Evolutionary conservation across 2,797 vertebrate species (phyloP).

Genomic region (Brotogeris chrysoptera): DNA sequence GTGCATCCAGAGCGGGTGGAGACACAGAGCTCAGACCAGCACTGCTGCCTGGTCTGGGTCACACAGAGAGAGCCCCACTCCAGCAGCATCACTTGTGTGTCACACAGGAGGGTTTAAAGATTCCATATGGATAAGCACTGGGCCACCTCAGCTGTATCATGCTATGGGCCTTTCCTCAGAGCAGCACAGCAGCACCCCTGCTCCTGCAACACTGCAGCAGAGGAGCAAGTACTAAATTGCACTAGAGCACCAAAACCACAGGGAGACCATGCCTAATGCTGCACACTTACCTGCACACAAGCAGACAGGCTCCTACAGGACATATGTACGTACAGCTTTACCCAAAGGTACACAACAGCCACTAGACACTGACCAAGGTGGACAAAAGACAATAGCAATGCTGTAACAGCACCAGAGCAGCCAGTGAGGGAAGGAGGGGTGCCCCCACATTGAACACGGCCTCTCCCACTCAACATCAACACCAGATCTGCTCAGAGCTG

Average conservation of each 20-base stretch:
- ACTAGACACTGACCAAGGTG: too few species aligned
- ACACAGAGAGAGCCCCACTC: background rate
- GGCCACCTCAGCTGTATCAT: background rate
- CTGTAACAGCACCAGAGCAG: background rate
- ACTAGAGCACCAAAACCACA: background rate
- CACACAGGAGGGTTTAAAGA: background rate
- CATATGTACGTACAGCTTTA: rapidly evolving
- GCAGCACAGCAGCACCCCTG: background rate
- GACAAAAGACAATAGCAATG: background rate
- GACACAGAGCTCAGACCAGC: background rate
- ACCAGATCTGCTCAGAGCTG: background rate
- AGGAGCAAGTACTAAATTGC: background rate
- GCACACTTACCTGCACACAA: rapidly evolving
- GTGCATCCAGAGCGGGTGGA: rapidly evolving
- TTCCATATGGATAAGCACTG: background rate
- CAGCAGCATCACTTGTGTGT: background rate
- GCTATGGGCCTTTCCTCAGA: rapidly evolving
- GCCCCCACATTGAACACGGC: rapidly evolving
- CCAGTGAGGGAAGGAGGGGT: rapidly evolving
- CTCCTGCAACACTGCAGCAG: background rate
- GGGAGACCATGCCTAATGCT: background rate
- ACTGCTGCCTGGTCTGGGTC: background rate
- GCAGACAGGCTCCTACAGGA: background rate
- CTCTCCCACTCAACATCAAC: rapidly evolving
- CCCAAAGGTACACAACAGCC: background rate